phyloP scores from a whole-genome alignment of 1,140 invertebrate genomes.

The Papilio polyxenes region DNA sequence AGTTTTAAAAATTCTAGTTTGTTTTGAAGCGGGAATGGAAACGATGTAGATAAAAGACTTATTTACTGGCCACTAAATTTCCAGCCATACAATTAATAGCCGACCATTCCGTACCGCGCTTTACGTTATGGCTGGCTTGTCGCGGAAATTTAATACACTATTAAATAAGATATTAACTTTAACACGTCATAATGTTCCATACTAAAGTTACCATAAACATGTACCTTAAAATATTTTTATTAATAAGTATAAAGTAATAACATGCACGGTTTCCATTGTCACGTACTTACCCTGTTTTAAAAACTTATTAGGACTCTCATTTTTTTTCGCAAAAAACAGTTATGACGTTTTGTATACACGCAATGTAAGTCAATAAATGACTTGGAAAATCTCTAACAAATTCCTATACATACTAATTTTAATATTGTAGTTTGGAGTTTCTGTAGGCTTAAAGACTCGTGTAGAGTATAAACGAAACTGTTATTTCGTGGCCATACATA shows the following conservation, averaged over 20 bases:
- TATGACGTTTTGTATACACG: no score
- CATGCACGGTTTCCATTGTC: not conserved
- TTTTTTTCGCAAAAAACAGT: no score
- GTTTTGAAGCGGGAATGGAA: not conserved
- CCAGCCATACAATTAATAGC: slow-evolving; percentile 32
- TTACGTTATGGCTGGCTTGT: slow-evolving; percentile 20
- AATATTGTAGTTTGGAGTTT: no score
- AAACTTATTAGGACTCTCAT: no score
- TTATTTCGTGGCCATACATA: no score
- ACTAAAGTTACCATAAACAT: not conserved
- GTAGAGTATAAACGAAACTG: no score
- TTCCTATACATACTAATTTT: no score
- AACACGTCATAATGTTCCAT: slow-evolving; percentile 23
- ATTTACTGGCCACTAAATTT: slow-evolving; percentile 34
- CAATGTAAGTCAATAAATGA: no score
- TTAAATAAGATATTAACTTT: slow-evolving; percentile 30
- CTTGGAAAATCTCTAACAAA: no score
- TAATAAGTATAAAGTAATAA: not conserved
- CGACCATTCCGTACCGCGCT: slow-evolving; percentile 26
- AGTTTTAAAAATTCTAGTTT: not conserved
- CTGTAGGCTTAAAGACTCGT: no score
- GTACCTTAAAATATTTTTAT: not conserved
- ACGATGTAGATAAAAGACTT: slow-evolving; percentile 24
- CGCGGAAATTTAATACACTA: slow-evolving; percentile 30
- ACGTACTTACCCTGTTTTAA: not conserved